These are phyloP conservation scores for Brachirus orientalis DNA, from an alignment of 2,113 vertebrate genomes.

Conservation along the genomic window DNA sequence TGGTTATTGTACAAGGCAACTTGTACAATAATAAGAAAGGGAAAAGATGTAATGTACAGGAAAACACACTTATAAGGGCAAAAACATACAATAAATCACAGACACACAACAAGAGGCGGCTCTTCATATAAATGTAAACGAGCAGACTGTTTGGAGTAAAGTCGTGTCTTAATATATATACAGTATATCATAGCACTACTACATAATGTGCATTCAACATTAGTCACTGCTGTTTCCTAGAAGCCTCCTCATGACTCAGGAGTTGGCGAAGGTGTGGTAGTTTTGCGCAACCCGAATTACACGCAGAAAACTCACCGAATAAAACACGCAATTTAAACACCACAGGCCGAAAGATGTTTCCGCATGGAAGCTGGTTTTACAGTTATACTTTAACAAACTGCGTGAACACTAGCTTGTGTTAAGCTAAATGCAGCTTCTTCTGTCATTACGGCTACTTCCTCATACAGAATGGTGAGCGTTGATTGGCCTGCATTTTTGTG, in stretches of 20 bases:
- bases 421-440: background rate
- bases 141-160: too few species aligned
- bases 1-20: too few species aligned
- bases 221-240: background rate
- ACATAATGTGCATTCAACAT: too few species aligned
- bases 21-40: too few species aligned
- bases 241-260: conserved; percentile 14
- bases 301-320: conserved; percentile 48
- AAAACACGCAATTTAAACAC: background rate
- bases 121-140: too few species aligned
- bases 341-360: background rate
- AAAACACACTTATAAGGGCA: too few species aligned
- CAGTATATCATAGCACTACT: too few species aligned
- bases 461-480: background rate
- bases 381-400: background rate
- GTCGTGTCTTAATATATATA: too few species aligned
- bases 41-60: too few species aligned
- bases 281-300: background rate
- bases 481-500: conserved; percentile 41
- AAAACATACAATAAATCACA: too few species aligned
- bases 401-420: background rate
- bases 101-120: too few species aligned
- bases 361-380: background rate
- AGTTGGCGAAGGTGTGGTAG: conserved; percentile 11
- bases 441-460: background rate